Evolutionary conservation across 2,888 invertebrate species (phyloP).

Genomic region (Coenonympha arcania): DNA sequence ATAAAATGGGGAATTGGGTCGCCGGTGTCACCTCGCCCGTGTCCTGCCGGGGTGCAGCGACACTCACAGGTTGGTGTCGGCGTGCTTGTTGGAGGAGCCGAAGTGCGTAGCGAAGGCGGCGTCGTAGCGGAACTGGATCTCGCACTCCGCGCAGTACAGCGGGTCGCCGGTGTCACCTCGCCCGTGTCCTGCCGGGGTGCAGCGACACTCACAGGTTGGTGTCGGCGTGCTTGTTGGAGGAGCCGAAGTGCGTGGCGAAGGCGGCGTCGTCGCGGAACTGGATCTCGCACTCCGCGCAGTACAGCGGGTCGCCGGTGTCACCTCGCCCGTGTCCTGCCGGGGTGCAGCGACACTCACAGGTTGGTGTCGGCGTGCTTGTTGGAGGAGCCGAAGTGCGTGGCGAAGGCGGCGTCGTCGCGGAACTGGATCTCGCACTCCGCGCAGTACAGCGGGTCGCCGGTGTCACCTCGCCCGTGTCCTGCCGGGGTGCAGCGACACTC

Average conservation of each 20-base stretch:
- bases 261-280: slow-evolving; percentile 50
- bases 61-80: slow-evolving; percentile 45
- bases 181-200: too few species aligned
- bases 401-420: slow-evolving; percentile 44
- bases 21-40: too few species aligned
- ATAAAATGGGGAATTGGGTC: too few species aligned
- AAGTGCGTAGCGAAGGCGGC: slow-evolving; percentile 54
- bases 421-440: slow-evolving; percentile 56
- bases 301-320: too few species aligned
- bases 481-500: too few species aligned
- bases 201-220: slow-evolving; percentile 57
- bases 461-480: too few species aligned
- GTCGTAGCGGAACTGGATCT: slow-evolving; percentile 48
- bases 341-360: too few species aligned
- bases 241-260: slow-evolving; percentile 55
- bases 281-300: slow-evolving; percentile 51
- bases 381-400: slow-evolving; percentile 59
- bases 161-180: too few species aligned
- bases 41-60: too few species aligned
- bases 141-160: slow-evolving; percentile 54
- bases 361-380: slow-evolving; percentile 55
- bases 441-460: too few species aligned
- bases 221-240: slow-evolving; percentile 55
- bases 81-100: slow-evolving; percentile 60
- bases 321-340: too few species aligned